Evolutionary conservation across 64 coral and sea anemone species (phyloP).

Genomic region (Pocillopora damicornis): DNA sequence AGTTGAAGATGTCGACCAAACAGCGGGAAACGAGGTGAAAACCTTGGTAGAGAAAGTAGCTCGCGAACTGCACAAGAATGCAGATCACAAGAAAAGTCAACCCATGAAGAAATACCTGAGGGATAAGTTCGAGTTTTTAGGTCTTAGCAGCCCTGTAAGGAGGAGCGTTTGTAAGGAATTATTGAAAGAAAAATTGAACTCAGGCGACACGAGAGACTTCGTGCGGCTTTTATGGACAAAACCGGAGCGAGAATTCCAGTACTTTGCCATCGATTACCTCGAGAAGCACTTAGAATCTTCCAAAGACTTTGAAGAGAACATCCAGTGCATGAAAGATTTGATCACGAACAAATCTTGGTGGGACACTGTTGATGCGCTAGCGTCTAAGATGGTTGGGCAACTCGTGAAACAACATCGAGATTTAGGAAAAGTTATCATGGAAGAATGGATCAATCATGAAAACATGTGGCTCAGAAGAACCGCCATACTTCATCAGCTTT

Average conservation of each 20-base stretch:
- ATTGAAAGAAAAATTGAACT: slow-evolving; percentile 29
- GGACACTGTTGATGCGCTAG: slow-evolving; percentile 84
- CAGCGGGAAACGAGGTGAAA: neutral
- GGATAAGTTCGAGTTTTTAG: slow-evolving; percentile 81
- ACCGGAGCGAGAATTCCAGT: slow-evolving; percentile 86
- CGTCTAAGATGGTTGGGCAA: slow-evolving; percentile 56
- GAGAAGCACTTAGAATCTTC: slow-evolving; percentile 61
- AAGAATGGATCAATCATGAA: slow-evolving; percentile 90
- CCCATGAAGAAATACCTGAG: slow-evolving; percentile 88
- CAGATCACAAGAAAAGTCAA: slow-evolving; percentile 36
- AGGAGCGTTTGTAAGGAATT: slow-evolving; percentile 56
- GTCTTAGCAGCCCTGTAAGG: slow-evolving; percentile 62
- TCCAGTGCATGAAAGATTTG: slow-evolving; percentile 61
- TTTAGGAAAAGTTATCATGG: slow-evolving; percentile 60
- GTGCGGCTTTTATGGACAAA: slow-evolving; percentile 61
- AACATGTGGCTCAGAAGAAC: slow-evolving; percentile 96
- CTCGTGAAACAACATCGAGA: slow-evolving; percentile 62
- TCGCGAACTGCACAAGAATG: slow-evolving; percentile 49
- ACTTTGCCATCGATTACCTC: slow-evolving; percentile 82
- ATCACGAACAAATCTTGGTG: slow-evolving; percentile 92
- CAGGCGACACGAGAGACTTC: slow-evolving; percentile 55
- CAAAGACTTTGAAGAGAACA: slow-evolving; percentile 64
- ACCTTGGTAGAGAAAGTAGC: slow-evolving; percentile 35
- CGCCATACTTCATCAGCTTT: slow-evolving; percentile 86
- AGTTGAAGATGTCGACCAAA: neutral